Conservation (phyloP, 2,888 invertebrate species). For the Cremastobaeus sp. region DNA sequence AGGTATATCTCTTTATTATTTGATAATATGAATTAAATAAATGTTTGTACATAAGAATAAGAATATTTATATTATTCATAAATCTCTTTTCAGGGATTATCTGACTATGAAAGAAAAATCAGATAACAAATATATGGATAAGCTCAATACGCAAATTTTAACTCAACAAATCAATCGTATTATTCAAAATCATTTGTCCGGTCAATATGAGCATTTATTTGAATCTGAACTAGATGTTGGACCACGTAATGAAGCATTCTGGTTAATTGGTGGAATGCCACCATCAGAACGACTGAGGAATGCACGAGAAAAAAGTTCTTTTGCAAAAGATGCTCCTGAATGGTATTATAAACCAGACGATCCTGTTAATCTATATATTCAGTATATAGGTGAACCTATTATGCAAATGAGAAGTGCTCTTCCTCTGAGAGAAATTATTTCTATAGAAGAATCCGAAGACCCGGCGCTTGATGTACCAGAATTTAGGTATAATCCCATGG, state of each 20-base stretch:
- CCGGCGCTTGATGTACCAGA: conserved; percentile 81
- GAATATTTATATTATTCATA: neutral
- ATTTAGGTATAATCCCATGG: conserved; percentile 82
- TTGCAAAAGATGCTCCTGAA: neutral
- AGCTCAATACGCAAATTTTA: conserved; percentile 80
- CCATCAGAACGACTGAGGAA: neutral
- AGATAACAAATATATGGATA: conserved; percentile 73
- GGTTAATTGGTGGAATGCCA: conserved; percentile 86
- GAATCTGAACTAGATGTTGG: conserved; percentile 85
- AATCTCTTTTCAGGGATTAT: conserved; percentile 59
- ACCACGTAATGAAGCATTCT: conserved; percentile 91
- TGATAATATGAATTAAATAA: too few relatives aligned
- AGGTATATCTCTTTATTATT: conserved; percentile 79
- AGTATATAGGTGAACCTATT: conserved; percentile 85
- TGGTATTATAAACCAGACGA: too few relatives aligned
- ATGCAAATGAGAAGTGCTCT: conserved; percentile 84
- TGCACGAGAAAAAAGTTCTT: neutral
- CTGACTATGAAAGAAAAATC: conserved; percentile 45
- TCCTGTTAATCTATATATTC: conserved; percentile 83
- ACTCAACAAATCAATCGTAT: conserved; percentile 85
- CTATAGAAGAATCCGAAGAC: conserved; percentile 81
- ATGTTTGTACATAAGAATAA: too few relatives aligned
- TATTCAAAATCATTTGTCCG: conserved; percentile 81
- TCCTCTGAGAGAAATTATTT: conserved; percentile 84
- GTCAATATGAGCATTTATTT: conserved; percentile 82